Base-by-base conservation (phyloP, 2,888 invertebrate species). In the Hypena proboscidalis region DNA sequence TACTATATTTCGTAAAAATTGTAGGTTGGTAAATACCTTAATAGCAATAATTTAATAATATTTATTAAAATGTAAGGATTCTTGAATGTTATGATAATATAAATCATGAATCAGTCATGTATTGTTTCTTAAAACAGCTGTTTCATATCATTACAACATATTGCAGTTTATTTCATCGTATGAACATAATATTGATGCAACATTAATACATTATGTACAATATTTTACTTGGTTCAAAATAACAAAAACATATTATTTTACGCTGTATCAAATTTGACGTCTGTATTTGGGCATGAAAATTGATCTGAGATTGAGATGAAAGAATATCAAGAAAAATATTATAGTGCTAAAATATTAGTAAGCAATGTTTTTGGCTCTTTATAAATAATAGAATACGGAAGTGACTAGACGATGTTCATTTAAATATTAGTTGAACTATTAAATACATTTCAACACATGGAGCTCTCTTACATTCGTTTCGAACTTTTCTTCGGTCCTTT, bases 381-480 rank as follows among this genome's bases (percentile, higher is more conserved):
- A 13, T 4, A 26, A 7, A 7, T 8, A 1, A 26, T 14, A 9
- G 7, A 2, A 9, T 15, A 15, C 3, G 1, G 7, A 6, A 2
- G 1, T 29, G 4, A 29, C 1, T 20, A 6, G 1, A n/a, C n/a
- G n/a, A n/a, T 21, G 27, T 31, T 35, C 31, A 19, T 40, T 23
- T 45, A 7, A 33, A 17, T 17, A 33, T 17, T 31, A 8, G 1
- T 27, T 7, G 14, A 13, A 30, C 13, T 13, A 25, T 11, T 23
- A 14, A 15, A 21, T 14, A 17, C 6, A 32, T 40, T 39, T 35
- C 9, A 54, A 51, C 49, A 54, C 46, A 54, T 55, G 47, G 19
- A 32, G 48, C 7, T 22, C 36, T 59, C 87, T 85, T 77, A 88
- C 87, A 45, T 70, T 83, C 29, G 67, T 58, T 49, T 84, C 83